Percentiles rank a stretch among this genome's conserved stretches.
Evolutionary conservation across 2,888 invertebrate species (phyloP).

Genomic region (Drosophila neotestacea): DNA sequence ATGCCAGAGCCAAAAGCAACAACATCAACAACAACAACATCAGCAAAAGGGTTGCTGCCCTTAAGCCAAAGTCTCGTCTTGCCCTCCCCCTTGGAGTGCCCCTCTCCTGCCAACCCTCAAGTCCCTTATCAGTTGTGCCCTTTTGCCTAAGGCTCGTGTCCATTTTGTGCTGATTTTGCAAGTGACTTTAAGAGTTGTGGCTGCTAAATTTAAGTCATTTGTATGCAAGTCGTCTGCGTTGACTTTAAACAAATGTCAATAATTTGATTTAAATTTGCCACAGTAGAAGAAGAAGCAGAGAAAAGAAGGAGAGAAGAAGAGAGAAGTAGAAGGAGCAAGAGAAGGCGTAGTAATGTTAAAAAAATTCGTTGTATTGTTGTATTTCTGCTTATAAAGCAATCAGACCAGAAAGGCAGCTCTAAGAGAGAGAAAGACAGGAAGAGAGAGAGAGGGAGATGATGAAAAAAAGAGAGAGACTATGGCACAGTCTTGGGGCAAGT

Average conservation of each 20-base stretch:
- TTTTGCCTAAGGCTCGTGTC: conserved; percentile 54
- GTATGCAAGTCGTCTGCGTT: conserved; percentile 68
- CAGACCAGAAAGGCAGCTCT: conserved; percentile 38
- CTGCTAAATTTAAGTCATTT: conserved; percentile 67
- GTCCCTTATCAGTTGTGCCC: conserved; percentile 60
- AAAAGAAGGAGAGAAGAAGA: neutral
- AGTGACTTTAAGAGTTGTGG: conserved; percentile 51
- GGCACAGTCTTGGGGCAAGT: conserved; percentile 23
- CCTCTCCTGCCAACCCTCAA: neutral
- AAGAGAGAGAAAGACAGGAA: neutral
- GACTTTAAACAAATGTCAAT: conserved; percentile 79
- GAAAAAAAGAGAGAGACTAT: neutral
- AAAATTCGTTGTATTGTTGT: conserved; percentile 40
- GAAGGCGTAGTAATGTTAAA: conserved; percentile 8
- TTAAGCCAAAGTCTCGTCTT: conserved; percentile 37
- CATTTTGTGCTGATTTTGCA: conserved; percentile 75
- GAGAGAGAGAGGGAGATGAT: conserved; percentile 4
- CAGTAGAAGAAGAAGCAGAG: conserved; percentile 10
- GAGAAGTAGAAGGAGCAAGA: neutral
- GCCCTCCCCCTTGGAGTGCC: too few relatives aligned
- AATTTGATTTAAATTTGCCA: conserved; percentile 79
- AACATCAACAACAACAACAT: conserved; percentile 32
- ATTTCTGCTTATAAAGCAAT: conserved; percentile 67
- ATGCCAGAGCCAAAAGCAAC: conserved; percentile 55
- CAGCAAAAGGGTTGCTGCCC: conserved; percentile 68